Base-by-base conservation (phyloP, 2,797 vertebrate species). In the Catamblyrhynchus diadema region DNA sequence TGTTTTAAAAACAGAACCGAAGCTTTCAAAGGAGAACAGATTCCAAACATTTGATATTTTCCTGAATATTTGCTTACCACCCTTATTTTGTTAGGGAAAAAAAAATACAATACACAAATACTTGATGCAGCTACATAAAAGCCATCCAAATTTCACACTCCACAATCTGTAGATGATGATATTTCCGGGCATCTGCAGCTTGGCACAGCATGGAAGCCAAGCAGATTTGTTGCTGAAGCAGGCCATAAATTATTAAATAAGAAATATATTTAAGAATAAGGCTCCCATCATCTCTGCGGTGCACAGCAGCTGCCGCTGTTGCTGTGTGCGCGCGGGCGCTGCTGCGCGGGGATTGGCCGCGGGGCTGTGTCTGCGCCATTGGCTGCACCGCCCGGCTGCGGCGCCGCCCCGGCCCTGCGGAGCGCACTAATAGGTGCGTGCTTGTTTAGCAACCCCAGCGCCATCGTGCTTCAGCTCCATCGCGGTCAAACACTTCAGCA, bases 121-220 rank as follows among this genome's bases (percentile, higher is more conserved):
- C 93, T 97, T 77, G 93, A 94, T 88, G 77, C 74, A 94, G 90
- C 90, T 86, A 90, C 60, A 94, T 44, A 95, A 94, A 95, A 96
- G 93, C 93, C 82, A 94, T 96, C 95, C 95, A 97, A 95, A 96
- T 97, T 96, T 94, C 94, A 95, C 94, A 96, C 95, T 94, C 91
- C 71, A 88, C 93, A 96, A 96, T 97, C 95, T 96, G 96, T 86
- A 93, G 93, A 96, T 84, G 95, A 96, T 94, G 91, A 95, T 96
- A 95, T 95, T 96, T 95, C 90, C 10, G 75, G 96, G 95, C 83
- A 93, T 95, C 95, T 96, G 95, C 95, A 92, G 95, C 88, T 95
- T 97, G 96, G 96, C 94, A 96, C 84, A 95, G 94, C 97, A 90
- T 90, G 93, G 96, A 93, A 96, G 93, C 94, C 94, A 96, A 96